Conservation (phyloP, 1,140 invertebrate species). For the Scaptomyza hsui region DNA sequence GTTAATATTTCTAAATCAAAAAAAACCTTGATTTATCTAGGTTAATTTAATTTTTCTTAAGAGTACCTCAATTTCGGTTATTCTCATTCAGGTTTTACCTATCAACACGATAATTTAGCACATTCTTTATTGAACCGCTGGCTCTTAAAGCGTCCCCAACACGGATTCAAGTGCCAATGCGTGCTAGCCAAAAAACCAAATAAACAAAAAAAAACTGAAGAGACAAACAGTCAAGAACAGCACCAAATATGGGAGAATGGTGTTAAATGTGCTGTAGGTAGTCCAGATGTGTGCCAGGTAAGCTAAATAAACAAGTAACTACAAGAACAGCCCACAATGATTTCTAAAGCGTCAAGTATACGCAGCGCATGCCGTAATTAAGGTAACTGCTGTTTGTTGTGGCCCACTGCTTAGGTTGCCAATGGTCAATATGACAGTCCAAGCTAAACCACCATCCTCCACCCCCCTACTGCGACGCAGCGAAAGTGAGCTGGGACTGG, state of each 20-base stretch:
- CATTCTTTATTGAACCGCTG: constrained; percentile 31
- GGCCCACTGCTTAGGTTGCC: not conserved
- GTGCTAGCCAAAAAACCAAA: constrained; percentile 48
- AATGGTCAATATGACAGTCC: constrained; percentile 16
- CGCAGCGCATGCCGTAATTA: constrained; percentile 49
- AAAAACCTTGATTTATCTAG: not conserved
- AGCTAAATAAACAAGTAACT: constrained; percentile 41
- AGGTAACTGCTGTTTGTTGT: constrained; percentile 27
- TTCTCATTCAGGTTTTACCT: not conserved
- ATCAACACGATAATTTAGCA: constrained; percentile 36
- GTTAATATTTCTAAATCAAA: not conserved
- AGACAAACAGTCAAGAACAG: constrained; percentile 15
- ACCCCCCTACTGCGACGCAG: constrained; percentile 8
- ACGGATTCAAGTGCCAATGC: constrained; percentile 63
- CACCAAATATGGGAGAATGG: constrained; percentile 45
- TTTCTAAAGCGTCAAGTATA: constrained; percentile 50
- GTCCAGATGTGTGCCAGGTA: constrained; percentile 45
- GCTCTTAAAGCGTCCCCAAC: constrained; percentile 55
- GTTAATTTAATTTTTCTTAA: not conserved
- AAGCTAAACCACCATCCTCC: not conserved
- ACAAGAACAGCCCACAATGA: constrained; percentile 19
- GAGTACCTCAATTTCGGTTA: constrained; percentile 15
- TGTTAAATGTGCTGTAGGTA: constrained; percentile 19
- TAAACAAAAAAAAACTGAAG: not conserved
- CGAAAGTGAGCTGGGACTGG: constrained; percentile 54